These are phyloP conservation scores for Tetanocera ferruginea DNA, from an alignment of 2,888 invertebrate genomes.

Conservation along the genomic window DNA sequence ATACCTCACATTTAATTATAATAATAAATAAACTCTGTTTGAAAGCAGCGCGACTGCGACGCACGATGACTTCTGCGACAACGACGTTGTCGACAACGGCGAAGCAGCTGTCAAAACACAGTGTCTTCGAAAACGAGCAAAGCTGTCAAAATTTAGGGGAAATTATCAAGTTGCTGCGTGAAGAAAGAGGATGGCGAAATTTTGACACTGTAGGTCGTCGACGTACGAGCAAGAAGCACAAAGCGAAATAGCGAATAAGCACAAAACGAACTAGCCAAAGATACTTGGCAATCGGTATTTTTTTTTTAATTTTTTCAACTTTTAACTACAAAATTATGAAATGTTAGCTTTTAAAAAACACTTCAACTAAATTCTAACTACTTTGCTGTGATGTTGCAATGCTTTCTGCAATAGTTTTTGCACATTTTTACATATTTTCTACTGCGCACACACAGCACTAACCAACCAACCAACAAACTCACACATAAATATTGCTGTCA, in stretches of 20 bases:
- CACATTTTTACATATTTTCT: neutral
- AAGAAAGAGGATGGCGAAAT: neutral
- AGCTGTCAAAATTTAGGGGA: slow-evolving; percentile 30
- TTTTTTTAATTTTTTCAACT: neutral
- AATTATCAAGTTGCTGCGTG: neutral
- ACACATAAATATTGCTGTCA: slow-evolving; percentile 2
- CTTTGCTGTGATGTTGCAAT: neutral
- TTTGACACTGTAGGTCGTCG: slow-evolving; percentile 26
- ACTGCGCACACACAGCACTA: neutral
- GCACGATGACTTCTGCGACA: slow-evolving; percentile 8
- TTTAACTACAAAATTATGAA: slow-evolving; percentile 33
- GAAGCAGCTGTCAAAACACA: slow-evolving; percentile 27
- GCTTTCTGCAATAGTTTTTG: slow-evolving; percentile 36
- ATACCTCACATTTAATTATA: neutral
- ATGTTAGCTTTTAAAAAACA: neutral
- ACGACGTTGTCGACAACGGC: slow-evolving; percentile 13
- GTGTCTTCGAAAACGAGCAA: slow-evolving; percentile 12
- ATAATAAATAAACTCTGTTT: neutral
- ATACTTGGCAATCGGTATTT: slow-evolving; percentile 12
- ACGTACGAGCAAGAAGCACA: slow-evolving; percentile 33
- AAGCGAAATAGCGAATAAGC: slow-evolving; percentile 31
- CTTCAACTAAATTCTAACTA: neutral
- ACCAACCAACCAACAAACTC: neutral
- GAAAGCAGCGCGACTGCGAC: too few relatives aligned
- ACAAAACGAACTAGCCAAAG: neutral